Conservation (phyloP, 2,888 invertebrate species). For the Leucophenga montana region DNA sequence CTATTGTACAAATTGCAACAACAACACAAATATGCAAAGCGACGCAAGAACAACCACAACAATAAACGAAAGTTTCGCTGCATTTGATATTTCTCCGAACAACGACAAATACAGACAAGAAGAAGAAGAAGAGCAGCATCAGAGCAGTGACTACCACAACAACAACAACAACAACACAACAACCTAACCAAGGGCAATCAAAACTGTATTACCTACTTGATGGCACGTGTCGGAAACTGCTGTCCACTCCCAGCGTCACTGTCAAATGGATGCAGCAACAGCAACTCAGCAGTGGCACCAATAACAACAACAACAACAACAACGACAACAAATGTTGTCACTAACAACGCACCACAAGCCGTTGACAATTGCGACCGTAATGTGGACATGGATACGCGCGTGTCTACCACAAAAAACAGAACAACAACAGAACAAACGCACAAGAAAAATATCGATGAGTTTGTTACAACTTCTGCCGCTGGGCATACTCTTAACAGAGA, state of each 20-base stretch:
- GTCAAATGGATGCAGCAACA: constrained; percentile 31
- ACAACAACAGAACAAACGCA: constrained; percentile 33
- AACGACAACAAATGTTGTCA: too few relatives aligned
- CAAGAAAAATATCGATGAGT: constrained; percentile 31
- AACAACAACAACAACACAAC: constrained; percentile 6
- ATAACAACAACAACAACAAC: constrained; percentile 27
- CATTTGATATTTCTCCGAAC: neutral
- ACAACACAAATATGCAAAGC: constrained; percentile 38
- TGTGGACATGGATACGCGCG: too few relatives aligned
- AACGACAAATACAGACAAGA: constrained; percentile 25
- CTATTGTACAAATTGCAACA: constrained; percentile 28
- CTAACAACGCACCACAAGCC: too few relatives aligned
- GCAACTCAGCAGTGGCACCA: constrained; percentile 30
- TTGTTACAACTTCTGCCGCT: constrained; percentile 6
- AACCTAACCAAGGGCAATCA: constrained; percentile 4
- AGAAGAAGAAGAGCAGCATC: constrained; percentile 1
- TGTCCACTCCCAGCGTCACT: constrained; percentile 15
- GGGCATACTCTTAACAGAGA: too few relatives aligned
- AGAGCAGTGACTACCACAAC: too few relatives aligned
- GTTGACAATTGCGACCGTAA: too few relatives aligned
- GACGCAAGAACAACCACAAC: constrained; percentile 5
- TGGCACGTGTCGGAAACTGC: too few relatives aligned
- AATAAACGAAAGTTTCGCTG: constrained; percentile 5
- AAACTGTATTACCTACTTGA: too few relatives aligned
- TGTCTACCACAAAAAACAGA: too few relatives aligned